Conservation (phyloP, 2,113 vertebrate species). For the Leptosomus discolor region DNA sequence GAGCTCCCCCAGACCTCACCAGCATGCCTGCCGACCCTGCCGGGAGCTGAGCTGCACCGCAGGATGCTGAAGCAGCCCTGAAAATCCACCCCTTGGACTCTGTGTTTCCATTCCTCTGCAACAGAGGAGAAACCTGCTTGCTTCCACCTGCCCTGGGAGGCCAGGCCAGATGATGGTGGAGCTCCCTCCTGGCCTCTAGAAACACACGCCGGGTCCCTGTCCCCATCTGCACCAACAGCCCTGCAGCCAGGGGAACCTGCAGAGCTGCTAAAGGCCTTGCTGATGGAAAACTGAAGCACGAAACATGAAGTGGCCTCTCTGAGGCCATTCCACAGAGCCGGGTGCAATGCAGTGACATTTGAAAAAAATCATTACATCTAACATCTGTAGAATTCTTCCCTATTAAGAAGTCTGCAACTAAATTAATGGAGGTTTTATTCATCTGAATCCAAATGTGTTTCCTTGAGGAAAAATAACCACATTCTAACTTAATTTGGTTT, state of each 20-base stretch:
- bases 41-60: not conserved
- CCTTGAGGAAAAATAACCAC: not conserved
- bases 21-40: no score
- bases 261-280: accelerated
- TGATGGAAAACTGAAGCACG: not conserved
- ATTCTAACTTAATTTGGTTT: not conserved
- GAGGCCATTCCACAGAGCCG: accelerated
- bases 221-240: accelerated
- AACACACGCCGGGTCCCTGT: no score
- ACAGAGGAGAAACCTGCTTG: not conserved
- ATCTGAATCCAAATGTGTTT: not conserved
- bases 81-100: not conserved
- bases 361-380: not conserved
- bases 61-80: no score
- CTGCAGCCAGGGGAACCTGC: not conserved
- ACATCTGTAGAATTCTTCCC: not conserved
- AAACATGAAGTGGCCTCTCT: accelerated
- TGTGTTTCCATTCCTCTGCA: not conserved
- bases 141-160: not conserved
- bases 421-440: accelerated
- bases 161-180: no score
- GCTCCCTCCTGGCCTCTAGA: not conserved
- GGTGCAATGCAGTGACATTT: accelerated
- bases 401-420: accelerated
- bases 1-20: not conserved